A percentile compares a stretch with the other conserved stretches of the same genome.
These are phyloP conservation scores for Pentalonia nigronervosa DNA, from an alignment of 1,140 invertebrate genomes.

Conservation along the genomic window DNA sequence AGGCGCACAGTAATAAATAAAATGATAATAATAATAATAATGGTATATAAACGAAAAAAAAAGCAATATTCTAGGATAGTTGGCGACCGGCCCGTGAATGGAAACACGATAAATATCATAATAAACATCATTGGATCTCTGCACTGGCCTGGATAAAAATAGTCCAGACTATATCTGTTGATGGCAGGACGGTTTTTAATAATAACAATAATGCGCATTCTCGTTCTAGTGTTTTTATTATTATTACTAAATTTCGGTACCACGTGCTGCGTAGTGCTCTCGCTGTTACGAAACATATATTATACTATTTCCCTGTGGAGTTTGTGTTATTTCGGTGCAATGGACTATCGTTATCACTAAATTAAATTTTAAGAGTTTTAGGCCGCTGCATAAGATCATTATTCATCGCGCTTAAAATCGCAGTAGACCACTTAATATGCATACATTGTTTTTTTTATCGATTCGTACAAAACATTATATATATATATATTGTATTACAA, in stretches of 20 bases:
- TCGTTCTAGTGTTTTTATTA: conserved; percentile 13
- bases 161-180: conserved; percentile 24
- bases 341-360: background rate
- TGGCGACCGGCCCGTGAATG: conserved; percentile 33
- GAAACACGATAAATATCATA: conserved; percentile 52
- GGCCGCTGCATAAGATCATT: background rate
- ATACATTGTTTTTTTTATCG: background rate
- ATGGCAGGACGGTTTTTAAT: conserved; percentile 36
- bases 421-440: background rate
- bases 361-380: background rate
- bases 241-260: conserved; percentile 25
- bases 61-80: conserved; percentile 13
- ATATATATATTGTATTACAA: too few relatives aligned
- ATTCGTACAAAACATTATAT: background rate
- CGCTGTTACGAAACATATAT: background rate
- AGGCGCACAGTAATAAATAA: background rate
- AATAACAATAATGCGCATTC: conserved; percentile 40
- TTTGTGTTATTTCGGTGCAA: background rate
- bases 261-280: background rate
- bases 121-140: conserved; percentile 51
- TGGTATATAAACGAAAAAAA: background rate
- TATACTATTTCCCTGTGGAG: background rate
- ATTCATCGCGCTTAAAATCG: background rate
- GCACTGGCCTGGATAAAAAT: conserved; percentile 55
- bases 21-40: too few relatives aligned